Base-by-base conservation (phyloP, 2,888 invertebrate species). In the Chironomus riparius region DNA sequence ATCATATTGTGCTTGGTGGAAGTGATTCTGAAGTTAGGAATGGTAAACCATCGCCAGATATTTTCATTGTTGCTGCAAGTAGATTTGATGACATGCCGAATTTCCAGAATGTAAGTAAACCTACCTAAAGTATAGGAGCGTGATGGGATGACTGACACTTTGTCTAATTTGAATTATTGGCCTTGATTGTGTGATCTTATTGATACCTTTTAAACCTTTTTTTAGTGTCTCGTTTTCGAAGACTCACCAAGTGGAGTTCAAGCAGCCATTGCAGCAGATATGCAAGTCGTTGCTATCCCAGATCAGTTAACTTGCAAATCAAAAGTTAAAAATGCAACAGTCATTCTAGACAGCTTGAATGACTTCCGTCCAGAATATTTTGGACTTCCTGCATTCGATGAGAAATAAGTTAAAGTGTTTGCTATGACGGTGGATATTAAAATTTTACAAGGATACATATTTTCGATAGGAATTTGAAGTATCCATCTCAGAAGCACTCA, bases 31-130 rank as follows among this genome's bases (percentile, higher is more conserved):
- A 93, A 77, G 94, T 97, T 0, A 91, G 90, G 80, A 86, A 87
- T 77, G 94, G 96, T 1, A 97, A 97, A 85, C 97, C 97, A 0
- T 88, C 90, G 76, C 97, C 97, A 0, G 95, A 96, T 81, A 92
- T 94, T 79, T 97, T 94, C 81, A 82, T 92, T 18, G 88, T 94
- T 0, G 89, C 92, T 76, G 92, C 93, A 0, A 83, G 85, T 0
- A 85, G 94, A 78, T 96, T 96, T 82, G 83, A 86, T 0, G 89
- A 90, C 78, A 86, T 87, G 78, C 91, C 92, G 7, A 81, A 85
- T 5, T 87, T 90, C 6, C 85, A 86, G 77, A 85, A 88, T 82
- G 88, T 87, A 83, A 83, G 83, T 70, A 13, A 24, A 24, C 2
- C 3, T 24, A 24, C n/a, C n/a, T n/a, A n/a, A n/a, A n/a, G n/a